Conservation (phyloP, 2,113 vertebrate species). For the Herpailurus yagouaroundi region DNA sequence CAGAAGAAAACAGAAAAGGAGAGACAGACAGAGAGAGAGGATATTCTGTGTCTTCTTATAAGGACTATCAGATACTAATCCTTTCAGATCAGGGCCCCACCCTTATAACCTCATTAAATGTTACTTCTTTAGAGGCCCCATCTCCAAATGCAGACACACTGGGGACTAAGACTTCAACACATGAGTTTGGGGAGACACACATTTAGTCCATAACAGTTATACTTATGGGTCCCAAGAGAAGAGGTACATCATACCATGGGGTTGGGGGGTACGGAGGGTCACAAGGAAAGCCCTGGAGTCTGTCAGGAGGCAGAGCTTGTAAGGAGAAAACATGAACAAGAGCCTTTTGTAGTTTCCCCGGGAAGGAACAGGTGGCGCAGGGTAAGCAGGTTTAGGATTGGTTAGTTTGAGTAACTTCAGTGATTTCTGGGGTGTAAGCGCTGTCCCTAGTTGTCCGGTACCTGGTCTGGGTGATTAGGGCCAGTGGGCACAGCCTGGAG, state of each 20-base stretch:
- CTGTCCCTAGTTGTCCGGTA: not conserved
- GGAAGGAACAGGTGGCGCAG: not conserved
- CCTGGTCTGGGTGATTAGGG: not conserved
- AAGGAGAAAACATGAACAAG: not conserved
- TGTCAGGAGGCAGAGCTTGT: not conserved
- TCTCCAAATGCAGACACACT: not conserved
- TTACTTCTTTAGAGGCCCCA: not conserved
- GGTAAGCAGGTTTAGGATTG: not conserved
- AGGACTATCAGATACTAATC: not conserved
- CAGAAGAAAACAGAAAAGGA: not conserved
- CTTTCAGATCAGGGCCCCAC: not conserved
- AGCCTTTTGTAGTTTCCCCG: not conserved
- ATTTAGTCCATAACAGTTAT: not conserved
- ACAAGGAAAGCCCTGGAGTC: not conserved
- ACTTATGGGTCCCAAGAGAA: not conserved
- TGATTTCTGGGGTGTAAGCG: not conserved
- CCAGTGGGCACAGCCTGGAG: not conserved
- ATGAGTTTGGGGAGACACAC: not conserved
- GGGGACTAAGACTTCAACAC: not conserved
- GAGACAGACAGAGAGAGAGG: not conserved
- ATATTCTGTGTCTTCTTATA: not conserved
- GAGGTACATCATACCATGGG: not conserved
- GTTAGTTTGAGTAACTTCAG: not conserved
- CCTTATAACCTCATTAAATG: not conserved
- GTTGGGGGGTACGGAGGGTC: not conserved